Conservation (phyloP, 2,797 vertebrate species). For the Cercopithecus diana region DNA sequence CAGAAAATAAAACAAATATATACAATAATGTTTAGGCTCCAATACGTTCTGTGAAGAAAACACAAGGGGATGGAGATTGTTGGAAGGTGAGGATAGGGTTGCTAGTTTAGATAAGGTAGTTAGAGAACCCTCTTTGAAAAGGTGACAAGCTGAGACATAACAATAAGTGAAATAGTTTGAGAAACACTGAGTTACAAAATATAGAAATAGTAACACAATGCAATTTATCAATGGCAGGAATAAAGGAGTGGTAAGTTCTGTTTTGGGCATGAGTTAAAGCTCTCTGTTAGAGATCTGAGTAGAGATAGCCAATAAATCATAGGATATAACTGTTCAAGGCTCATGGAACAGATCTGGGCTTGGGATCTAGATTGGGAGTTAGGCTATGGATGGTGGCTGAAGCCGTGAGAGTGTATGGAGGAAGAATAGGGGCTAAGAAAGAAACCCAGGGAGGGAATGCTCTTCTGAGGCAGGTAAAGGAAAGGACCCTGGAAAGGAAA, state of each 20-base stretch:
- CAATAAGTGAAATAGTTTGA: neutral
- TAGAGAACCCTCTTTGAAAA: slow-evolving; percentile 9
- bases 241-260: neutral
- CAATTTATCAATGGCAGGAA: neutral
- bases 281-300: neutral
- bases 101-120: neutral
- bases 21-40: neutral
- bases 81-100: neutral
- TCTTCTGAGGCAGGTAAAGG: neutral
- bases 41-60: neutral
- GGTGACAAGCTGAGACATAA: neutral
- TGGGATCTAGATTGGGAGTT: neutral
- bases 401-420: neutral
- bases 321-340: neutral
- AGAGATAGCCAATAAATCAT: neutral
- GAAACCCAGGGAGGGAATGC: neutral
- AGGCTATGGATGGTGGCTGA: neutral
- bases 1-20: neutral
- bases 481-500: neutral
- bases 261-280: neutral
- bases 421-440: neutral
- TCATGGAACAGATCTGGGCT: neutral
- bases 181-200: neutral
- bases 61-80: neutral
- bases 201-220: neutral